phyloP scores from a whole-genome alignment of 2,113 vertebrate genomes.

The Dipodomys stephensi region DNA sequence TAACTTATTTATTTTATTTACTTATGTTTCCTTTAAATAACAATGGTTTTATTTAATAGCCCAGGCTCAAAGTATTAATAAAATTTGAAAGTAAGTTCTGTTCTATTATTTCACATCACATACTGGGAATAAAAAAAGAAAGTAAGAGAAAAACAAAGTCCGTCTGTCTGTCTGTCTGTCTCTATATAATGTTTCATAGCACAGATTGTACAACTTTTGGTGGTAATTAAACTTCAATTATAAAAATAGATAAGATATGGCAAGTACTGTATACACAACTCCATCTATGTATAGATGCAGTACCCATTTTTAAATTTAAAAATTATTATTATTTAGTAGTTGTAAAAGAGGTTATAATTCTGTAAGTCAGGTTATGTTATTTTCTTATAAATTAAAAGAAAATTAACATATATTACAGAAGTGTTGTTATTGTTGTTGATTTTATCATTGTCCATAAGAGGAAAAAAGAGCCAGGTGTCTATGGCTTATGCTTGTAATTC shows the following conservation, averaged over 20 bases:
- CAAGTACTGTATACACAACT: background rate
- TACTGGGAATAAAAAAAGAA: background rate
- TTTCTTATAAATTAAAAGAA: background rate
- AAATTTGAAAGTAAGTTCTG: constrained; percentile 48
- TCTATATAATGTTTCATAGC: background rate
- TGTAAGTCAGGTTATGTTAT: background rate
- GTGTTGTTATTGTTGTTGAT: background rate
- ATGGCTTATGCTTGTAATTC: no score
- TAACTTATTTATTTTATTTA: background rate
- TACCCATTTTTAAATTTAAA: no score
- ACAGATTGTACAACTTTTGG: background rate
- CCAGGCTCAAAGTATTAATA: background rate
- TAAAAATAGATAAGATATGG: background rate
- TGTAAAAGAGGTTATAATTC: no score
- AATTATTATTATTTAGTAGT: no score
- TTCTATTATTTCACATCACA: constrained; percentile 14
- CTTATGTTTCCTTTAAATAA: background rate
- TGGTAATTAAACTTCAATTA: background rate
- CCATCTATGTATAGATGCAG: no score
- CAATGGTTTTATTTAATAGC: background rate
- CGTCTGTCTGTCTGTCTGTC: background rate
- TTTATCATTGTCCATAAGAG: background rate
- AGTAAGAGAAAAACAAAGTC: background rate
- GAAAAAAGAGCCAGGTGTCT: no score
- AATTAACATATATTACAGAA: background rate